phyloP scores from a whole-genome alignment of 2,113 vertebrate species.

The Tamias sibiricus region DNA sequence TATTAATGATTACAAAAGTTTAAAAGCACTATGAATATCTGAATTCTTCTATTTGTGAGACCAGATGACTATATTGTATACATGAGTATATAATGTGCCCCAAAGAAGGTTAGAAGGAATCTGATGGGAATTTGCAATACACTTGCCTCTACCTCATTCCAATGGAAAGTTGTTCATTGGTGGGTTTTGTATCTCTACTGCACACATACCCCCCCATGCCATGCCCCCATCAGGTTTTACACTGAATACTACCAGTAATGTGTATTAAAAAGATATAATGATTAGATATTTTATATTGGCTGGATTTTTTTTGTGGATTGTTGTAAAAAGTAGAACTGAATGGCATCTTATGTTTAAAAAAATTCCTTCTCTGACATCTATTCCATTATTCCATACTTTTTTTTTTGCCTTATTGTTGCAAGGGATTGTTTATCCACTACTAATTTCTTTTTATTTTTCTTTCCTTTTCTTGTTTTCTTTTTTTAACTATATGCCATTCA shows the following conservation, averaged over 20 bases:
- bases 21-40: not conserved
- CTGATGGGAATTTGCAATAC: not conserved
- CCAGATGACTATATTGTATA: not conserved
- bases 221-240: not conserved
- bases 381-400: not conserved
- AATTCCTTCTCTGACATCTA: not conserved
- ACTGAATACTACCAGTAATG: not conserved
- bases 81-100: rapidly evolving
- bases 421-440: not conserved
- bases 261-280: not conserved
- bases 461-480: not conserved
- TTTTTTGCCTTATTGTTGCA: not conserved
- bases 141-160: not conserved
- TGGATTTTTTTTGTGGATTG: not conserved
- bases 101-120: not conserved
- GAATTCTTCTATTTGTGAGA: not conserved
- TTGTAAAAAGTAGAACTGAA: not conserved
- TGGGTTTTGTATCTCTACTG: not conserved
- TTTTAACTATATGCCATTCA: not conserved
- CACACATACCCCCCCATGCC: not conserved
- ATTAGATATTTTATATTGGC: not conserved
- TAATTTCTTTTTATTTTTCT: not conserved
- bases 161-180: not conserved
- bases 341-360: not conserved
- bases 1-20: not conserved